These are phyloP conservation scores for Zootermopsis nevadensis DNA, from an alignment of 2,888 invertebrate genomes.

Conservation along the genomic window DNA sequence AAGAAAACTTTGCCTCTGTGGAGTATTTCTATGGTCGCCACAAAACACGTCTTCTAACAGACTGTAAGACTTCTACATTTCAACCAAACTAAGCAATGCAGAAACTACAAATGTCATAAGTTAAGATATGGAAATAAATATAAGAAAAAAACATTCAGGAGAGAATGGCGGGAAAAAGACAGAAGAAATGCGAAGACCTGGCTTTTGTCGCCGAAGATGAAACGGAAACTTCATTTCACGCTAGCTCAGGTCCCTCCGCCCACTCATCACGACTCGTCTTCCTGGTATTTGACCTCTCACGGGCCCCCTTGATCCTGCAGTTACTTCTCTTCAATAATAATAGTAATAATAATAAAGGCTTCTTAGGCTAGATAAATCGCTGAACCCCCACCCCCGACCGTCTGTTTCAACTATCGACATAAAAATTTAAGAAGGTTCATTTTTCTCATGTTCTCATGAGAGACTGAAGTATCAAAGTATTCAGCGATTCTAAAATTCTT, in stretches of 20 bases:
- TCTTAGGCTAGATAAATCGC: constrained; percentile 1
- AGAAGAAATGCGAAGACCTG: constrained; percentile 4
- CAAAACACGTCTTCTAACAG: no score
- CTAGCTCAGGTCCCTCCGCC: neutral
- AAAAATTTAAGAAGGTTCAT: neutral
- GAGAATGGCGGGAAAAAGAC: neutral
- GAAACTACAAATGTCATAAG: neutral
- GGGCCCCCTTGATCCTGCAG: neutral
- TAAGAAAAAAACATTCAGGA: neutral
- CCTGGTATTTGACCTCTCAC: neutral
- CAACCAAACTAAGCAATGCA: neutral
- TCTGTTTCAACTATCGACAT: neutral
- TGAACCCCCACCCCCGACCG: neutral
- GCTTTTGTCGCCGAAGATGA: constrained; percentile 32
- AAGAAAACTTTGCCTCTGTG: no score
- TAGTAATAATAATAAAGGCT: neutral
- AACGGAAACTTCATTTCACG: constrained; percentile 27
- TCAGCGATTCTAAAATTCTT: neutral
- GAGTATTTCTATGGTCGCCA: no score
- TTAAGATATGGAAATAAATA: neutral
- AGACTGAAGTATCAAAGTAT: neutral
- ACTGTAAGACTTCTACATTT: neutral
- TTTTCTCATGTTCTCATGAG: neutral
- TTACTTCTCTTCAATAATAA: neutral
- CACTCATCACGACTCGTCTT: no score